Conservation (phyloP, 1,140 invertebrate species). For the Stegodyphus mimosarum region DNA sequence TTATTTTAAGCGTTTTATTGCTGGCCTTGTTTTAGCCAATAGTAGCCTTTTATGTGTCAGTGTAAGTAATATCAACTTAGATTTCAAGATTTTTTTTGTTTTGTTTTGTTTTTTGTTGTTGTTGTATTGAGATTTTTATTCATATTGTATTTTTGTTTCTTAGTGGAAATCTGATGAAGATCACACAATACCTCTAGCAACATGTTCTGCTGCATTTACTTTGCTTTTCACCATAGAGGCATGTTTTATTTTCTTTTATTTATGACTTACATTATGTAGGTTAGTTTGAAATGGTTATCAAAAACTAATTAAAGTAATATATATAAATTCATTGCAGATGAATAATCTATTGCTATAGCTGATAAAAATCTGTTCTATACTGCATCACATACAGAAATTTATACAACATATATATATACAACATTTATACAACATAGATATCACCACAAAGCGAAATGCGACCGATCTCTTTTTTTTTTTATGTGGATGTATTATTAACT, state of each 20-base stretch:
- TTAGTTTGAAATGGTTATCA: no score
- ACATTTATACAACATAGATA: no score
- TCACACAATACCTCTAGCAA: conserved; percentile 84
- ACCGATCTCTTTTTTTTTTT: no score
- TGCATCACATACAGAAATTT: no score
- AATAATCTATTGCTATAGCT: no score
- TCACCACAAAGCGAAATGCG: no score
- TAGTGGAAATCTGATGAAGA: conserved; percentile 72
- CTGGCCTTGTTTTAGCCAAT: conserved; percentile 91
- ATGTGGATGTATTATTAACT: no score
- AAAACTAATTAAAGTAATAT: no score
- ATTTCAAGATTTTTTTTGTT: no score
- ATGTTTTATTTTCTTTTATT: conserved; percentile 21
- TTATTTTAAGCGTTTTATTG: conserved; percentile 94
- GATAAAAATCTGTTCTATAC: no score
- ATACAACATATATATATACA: no score
- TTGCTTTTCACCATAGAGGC: conserved; percentile 73
- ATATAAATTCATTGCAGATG: no score
- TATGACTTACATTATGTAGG: background rate
- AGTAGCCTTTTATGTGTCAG: conserved; percentile 91
- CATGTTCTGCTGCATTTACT: conserved; percentile 84
- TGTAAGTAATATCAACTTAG: conserved; percentile 73
- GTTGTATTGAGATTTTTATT: background rate
- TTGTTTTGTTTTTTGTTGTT: background rate
- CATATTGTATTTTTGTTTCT: background rate